A percentile compares a stretch with the other conserved stretches of the same genome.
phyloP scores from a whole-genome alignment of 2,797 vertebrate genomes.

The Rhinogobio ventralis region DNA sequence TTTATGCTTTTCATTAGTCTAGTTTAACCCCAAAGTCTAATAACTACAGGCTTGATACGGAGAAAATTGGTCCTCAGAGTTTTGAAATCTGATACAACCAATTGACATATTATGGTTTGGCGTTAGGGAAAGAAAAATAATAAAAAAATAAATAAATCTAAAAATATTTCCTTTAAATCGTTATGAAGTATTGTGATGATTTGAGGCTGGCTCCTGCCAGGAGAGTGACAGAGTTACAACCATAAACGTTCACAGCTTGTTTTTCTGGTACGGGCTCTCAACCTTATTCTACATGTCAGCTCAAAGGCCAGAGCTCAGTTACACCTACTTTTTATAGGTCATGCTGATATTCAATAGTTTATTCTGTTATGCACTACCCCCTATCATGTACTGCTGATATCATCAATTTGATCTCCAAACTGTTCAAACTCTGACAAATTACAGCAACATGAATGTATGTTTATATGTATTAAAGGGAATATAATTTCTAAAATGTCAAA shows the following conservation, averaged over 20 bases:
- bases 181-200: slow-evolving; percentile 50
- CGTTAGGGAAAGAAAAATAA: background rate
- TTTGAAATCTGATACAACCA: background rate
- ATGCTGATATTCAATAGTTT: slow-evolving; percentile 60
- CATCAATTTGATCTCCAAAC: slow-evolving; percentile 11
- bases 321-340: slow-evolving; percentile 55
- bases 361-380: slow-evolving; percentile 37
- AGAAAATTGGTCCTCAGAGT: background rate
- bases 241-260: slow-evolving; percentile 62
- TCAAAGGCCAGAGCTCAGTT: slow-evolving; percentile 65
- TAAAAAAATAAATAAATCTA: slow-evolving; percentile 2
- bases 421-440: slow-evolving; percentile 20
- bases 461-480: background rate
- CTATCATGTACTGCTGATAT: slow-evolving; percentile 64
- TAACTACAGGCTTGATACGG: background rate
- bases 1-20: background rate
- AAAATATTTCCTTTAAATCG: slow-evolving; percentile 27
- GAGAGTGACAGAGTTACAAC: slow-evolving; percentile 47
- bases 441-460: background rate
- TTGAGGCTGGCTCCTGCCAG: slow-evolving; percentile 46
- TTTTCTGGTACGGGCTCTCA: slow-evolving; percentile 4
- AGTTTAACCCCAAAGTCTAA: background rate
- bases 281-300: slow-evolving; percentile 47
- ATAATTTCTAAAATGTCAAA: background rate
- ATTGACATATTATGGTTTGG: slow-evolving; percentile 8